Evolutionary conservation across 2,888 invertebrate genomes (phyloP).

Genomic region (Eupithecia centaureata): DNA sequence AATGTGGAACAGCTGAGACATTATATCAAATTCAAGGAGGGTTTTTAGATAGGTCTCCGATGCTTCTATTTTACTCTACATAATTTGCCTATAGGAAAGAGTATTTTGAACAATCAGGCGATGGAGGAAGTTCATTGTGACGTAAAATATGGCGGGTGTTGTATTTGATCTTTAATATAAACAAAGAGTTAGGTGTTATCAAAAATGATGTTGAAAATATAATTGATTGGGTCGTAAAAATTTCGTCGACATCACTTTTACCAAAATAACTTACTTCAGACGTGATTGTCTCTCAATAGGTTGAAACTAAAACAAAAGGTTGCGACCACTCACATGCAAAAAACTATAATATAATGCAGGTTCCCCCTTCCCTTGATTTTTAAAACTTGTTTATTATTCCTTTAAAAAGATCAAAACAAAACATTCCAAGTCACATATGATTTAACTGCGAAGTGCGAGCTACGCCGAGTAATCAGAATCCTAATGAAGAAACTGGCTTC

Average conservation of each 20-base stretch:
- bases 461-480: background rate
- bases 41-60: constrained; percentile 8
- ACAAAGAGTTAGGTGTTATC: too few species aligned
- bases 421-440: background rate
- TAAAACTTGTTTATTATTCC: too few species aligned
- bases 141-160: background rate
- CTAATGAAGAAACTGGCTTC: constrained; percentile 25
- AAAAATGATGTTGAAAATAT: too few species aligned
- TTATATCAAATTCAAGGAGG: constrained; percentile 37
- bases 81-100: background rate
- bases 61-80: background rate
- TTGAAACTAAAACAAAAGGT: background rate
- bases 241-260: background rate
- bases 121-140: background rate
- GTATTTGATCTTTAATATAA: background rate
- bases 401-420: background rate
- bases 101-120: background rate
- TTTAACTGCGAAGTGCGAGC: background rate
- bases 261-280: background rate
- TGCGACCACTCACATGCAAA: background rate
- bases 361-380: too few species aligned
- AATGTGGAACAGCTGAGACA: constrained; percentile 40
- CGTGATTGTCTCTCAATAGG: background rate
- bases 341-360: too few species aligned
- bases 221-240: too few species aligned